Evolutionary conservation across 2,888 invertebrate genomes (phyloP).

Genomic region (Aricia artaxerxes): DNA sequence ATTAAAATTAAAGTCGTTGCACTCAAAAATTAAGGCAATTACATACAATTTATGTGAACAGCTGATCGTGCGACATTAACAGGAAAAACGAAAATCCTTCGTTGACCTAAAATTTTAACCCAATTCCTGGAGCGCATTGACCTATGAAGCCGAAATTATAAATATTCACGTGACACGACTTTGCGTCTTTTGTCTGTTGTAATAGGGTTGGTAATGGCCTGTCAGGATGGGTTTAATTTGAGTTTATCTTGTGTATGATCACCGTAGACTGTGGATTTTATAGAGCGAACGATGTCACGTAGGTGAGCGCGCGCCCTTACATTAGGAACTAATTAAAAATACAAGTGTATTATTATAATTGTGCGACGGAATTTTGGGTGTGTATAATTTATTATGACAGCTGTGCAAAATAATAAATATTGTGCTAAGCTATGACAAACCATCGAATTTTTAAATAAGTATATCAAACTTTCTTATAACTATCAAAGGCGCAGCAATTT

Average conservation of each 20-base stretch:
- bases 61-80: constrained; percentile 46
- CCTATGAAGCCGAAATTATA: constrained; percentile 33
- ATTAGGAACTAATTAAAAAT: constrained; percentile 25
- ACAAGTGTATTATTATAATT: constrained; percentile 16
- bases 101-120: constrained; percentile 70
- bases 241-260: constrained; percentile 76
- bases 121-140: constrained; percentile 53
- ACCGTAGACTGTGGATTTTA: constrained; percentile 72
- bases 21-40: constrained; percentile 21
- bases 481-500: too few relatives aligned
- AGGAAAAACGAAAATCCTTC: constrained; percentile 61
- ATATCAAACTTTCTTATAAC: too few relatives aligned
- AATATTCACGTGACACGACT: not conserved
- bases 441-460: not conserved
- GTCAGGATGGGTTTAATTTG: constrained; percentile 63
- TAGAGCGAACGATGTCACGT: constrained; percentile 54
- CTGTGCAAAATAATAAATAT: not conserved
- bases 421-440: not conserved
- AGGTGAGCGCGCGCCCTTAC: constrained; percentile 25
- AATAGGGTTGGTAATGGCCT: not conserved
- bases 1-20: constrained; percentile 1
- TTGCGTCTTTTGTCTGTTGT: not conserved
- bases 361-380: constrained; percentile 13
- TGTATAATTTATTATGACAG: not conserved
- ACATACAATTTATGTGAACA: constrained; percentile 30